A percentile compares a stretch with the other conserved stretches of the same genome.
These are phyloP conservation scores for Dinoponera quadriceps DNA, from an alignment of 1,140 invertebrate genomes.

Conservation along the genomic window DNA sequence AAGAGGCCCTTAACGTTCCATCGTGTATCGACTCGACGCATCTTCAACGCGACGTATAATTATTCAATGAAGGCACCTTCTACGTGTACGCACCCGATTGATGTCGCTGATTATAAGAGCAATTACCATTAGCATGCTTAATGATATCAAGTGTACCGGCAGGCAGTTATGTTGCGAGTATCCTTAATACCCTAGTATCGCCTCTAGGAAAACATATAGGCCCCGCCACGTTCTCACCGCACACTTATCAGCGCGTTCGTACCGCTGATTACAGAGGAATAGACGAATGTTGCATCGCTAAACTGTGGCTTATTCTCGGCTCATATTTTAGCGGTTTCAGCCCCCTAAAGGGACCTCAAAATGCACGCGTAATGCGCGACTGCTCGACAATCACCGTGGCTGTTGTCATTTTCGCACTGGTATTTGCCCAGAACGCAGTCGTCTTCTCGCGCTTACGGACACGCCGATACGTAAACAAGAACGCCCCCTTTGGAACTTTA, in stretches of 20 bases:
- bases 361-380: not conserved
- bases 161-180: conserved; percentile 50
- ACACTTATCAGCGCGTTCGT: too few species aligned
- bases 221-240: not conserved
- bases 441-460: conserved; percentile 49
- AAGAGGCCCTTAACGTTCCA: conserved; percentile 67
- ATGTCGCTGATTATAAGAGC: conserved; percentile 81
- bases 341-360: too few species aligned
- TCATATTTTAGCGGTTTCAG: too few species aligned
- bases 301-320: too few species aligned
- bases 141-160: conserved; percentile 78
- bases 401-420: conserved; percentile 36
- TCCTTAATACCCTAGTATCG: conserved; percentile 30
- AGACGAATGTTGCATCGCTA: too few species aligned
- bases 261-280: too few species aligned
- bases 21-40: conserved; percentile 77
- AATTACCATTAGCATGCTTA: conserved; percentile 82
- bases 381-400: not conserved
- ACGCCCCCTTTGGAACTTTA: conserved; percentile 69
- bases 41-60: conserved; percentile 81
- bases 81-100: conserved; percentile 78
- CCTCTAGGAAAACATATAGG: conserved; percentile 52
- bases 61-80: conserved; percentile 81
- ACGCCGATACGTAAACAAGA: conserved; percentile 71
- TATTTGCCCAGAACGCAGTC: conserved; percentile 44